Percentiles rank a stretch among this genome's conserved stretches.
Conservation (phyloP, 2,797 vertebrate genomes). For the Erethizon dorsatum region DNA sequence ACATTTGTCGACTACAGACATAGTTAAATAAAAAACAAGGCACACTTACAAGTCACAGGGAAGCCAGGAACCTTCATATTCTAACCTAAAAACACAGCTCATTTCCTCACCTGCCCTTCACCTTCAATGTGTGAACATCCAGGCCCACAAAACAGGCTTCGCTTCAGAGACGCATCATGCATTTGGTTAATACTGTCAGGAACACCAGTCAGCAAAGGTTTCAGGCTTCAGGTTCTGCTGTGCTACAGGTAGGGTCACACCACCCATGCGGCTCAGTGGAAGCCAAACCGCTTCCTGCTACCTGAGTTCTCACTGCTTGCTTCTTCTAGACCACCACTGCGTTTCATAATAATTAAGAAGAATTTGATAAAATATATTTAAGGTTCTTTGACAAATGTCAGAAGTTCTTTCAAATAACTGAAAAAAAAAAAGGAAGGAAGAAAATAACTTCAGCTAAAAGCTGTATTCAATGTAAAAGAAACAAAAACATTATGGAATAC, state of each 20-base stretch:
- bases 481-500: constrained; percentile 80
- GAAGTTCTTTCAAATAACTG: constrained; percentile 80
- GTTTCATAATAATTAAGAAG: constrained; percentile 74
- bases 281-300: constrained; percentile 84
- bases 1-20: constrained; percentile 85
- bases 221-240: constrained; percentile 67
- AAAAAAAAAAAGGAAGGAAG: constrained; percentile 62
- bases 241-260: constrained; percentile 82
- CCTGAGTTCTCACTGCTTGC: constrained; percentile 65
- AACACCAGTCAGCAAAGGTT: constrained; percentile 86
- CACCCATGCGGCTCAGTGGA: constrained; percentile 78
- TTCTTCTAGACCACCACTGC: constrained; percentile 81
- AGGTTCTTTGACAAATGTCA: constrained; percentile 85
- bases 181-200: constrained; percentile 85
- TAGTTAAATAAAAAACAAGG: constrained; percentile 81
- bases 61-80: constrained; percentile 78
- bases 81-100: constrained; percentile 66
- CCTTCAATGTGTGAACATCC: constrained; percentile 45
- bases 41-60: constrained; percentile 88
- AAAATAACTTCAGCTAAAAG: constrained; percentile 84
- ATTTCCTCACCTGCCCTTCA: not conserved
- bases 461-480: constrained; percentile 85
- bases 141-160: constrained; percentile 79
- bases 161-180: constrained; percentile 84
- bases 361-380: constrained; percentile 84